Evolutionary conservation across 1,140 invertebrate genomes (phyloP).

Genomic region (Eufriesea mexicana): DNA sequence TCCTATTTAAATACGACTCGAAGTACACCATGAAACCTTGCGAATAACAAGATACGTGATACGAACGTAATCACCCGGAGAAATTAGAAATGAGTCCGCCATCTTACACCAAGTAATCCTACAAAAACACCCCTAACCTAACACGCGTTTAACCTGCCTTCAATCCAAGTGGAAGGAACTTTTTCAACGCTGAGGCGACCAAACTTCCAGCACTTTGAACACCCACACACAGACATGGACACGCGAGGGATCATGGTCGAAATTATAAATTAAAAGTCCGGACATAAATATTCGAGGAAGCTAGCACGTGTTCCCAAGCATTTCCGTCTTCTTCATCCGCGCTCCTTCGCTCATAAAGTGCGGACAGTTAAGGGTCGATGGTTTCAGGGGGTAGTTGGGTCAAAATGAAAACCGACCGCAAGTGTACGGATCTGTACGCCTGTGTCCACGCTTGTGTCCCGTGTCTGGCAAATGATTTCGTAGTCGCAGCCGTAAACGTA

Average conservation of each 20-base stretch:
- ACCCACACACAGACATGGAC: too few relatives aligned
- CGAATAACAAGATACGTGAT: background rate
- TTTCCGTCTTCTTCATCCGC: background rate
- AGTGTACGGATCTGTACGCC: background rate
- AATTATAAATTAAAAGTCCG: too few relatives aligned
- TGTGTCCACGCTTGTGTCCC: constrained; percentile 25
- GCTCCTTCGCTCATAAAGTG: constrained; percentile 21
- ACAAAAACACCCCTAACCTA: too few relatives aligned
- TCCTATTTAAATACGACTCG: background rate
- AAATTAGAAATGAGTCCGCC: too few relatives aligned
- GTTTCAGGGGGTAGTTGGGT: constrained; percentile 10
- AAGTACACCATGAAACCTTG: background rate
- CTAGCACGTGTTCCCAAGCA: background rate
- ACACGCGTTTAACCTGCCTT: too few relatives aligned
- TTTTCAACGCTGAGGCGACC: too few relatives aligned
- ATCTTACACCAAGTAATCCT: too few relatives aligned
- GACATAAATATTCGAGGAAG: too few relatives aligned
- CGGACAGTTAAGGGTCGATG: background rate
- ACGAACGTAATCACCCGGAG: background rate
- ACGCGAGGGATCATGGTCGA: too few relatives aligned
- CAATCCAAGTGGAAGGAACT: too few relatives aligned
- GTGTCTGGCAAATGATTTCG: constrained; percentile 55
- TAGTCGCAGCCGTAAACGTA: constrained; percentile 55
- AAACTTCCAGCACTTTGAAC: too few relatives aligned
- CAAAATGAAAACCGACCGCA: constrained; percentile 37